Base-by-base conservation (phyloP, 2,113 vertebrate species). In the Dolichotis patagonum region DNA sequence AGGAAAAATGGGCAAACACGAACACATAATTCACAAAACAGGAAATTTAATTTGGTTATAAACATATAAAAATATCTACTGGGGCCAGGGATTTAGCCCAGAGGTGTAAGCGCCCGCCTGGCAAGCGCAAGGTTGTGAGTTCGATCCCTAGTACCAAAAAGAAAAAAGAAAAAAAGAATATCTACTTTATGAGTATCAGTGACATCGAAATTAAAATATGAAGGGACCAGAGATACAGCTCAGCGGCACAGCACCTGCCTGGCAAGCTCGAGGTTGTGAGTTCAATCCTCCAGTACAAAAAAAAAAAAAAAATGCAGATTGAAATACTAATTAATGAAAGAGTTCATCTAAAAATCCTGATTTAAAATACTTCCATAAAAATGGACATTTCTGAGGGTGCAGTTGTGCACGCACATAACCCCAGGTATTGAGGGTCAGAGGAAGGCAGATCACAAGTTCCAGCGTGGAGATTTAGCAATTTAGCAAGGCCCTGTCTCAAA, bases 311-410 rank as follows among this genome's bases (percentile, higher is more conserved):
- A 46, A 46, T 11, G 9, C 49, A 52, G 10, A 10, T 52, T 52
- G 49, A 95, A 85, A 85, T 19, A 28, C 30, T 71, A 62, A 62
- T 22, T 85, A 30, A 91, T 38, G 58, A 38, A 71, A n/a, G 32
- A 85, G 52, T 67, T 85, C 35, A 90, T 49, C 78, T 85, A 85
- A 94, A 49, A 94, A 81, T 75, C 49, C 30, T 81, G 30, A 81
- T 60, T 83, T 83, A 54, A 71, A 63, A 63, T 30, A 60, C 71
- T 43, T 26, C 7, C 17, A 41, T 24, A 28, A 43, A 41, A 75
- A 28, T 75, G 26, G 41, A 43, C 24, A 43, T 13, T 20, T 28
- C 10, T 38, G 19, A 8, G 19, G n/a, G 69, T n/a, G n/a, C 12
- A 17, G 69, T 38, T 38, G 69, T 38, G n/a, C 35, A 71, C 22